Evolutionary conservation across 2,113 vertebrate genomes (phyloP), one percentile per base, ranked within the genome.

Genomic region (Eonycteris spelaea): DNA sequence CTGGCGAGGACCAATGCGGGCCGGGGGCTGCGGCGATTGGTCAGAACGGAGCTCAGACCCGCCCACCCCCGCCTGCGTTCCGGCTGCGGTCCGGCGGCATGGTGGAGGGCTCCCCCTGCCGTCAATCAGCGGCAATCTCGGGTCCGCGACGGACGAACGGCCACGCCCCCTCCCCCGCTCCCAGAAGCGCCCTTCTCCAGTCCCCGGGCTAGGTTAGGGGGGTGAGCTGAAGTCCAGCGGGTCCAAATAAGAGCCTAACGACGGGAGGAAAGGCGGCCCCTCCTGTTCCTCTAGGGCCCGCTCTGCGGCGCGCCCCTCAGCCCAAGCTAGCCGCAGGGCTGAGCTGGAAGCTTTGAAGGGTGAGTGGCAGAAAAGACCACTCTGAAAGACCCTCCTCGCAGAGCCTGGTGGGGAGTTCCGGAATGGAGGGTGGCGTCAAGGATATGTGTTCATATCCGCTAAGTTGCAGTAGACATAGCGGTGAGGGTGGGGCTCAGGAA

Each of bases 91-190:
- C 63, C 45, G 26, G 7, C 51, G 4, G 91, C 57, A 4, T n/a
- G 26, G 40, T 30, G 2, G 16, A 38, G 63, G 35, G 94, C 92
- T 82, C 95, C 80, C 75, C 94, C 96, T 92, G 68, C 90, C 0
- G 89, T n/a, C 68, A 18, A 0, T 22, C 53, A 2, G 51, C 59
- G 5, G 59, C 33, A 3, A 15, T 4, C 48, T 43, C 43, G 0
- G 26, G 30, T 35, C 24, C 0, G 51, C 61, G 4, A 2, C 2
- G 57, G 0, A 48, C 16, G 2, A 28, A 57, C 61, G 3, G 67
- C 75, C 87, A 59, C 65, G 24, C 86, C 86, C 79, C 90, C 70
- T 38, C 43, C 16, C n/a, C 21, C 1, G 33, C 30, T 13, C 40
- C 26, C 0, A 2, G 12, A 13, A 9, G 3, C 0, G 13, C 14